Conservation (phyloP, 2,797 vertebrate genomes). For the Synanceia verrucosa region DNA sequence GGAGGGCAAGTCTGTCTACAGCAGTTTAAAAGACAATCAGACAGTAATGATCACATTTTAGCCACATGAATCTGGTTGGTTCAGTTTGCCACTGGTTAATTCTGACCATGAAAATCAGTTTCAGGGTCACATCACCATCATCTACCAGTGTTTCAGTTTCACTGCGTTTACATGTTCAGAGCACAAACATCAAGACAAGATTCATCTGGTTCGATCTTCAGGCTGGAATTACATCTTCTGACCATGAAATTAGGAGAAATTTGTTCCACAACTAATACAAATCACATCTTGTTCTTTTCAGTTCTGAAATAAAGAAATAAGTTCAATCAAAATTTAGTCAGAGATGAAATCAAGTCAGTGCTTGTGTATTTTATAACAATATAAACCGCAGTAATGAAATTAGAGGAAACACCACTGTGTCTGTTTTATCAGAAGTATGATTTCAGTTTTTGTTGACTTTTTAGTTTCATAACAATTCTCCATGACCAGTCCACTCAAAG, state of each 20-base stretch:
- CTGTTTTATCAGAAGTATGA: constrained; percentile 38
- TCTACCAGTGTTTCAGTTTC: not conserved
- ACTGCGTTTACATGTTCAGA: constrained; percentile 15
- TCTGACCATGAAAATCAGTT: not conserved
- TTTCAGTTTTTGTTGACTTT: constrained; percentile 45
- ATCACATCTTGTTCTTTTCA: constrained; percentile 35
- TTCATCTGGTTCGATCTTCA: not conserved
- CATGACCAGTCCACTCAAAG: constrained; percentile 24
- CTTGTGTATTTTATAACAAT: constrained; percentile 36
- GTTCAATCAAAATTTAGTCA: constrained; percentile 14
- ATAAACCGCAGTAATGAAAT: constrained; percentile 33
- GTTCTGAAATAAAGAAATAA: constrained; percentile 30
- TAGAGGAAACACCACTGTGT: constrained; percentile 30
- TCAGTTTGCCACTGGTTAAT: constrained; percentile 14
- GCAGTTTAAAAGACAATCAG: constrained; percentile 56
- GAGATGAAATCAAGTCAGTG: constrained; percentile 10
- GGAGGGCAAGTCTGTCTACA: constrained; percentile 58
- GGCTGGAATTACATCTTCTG: not conserved
- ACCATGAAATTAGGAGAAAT: constrained; percentile 4
- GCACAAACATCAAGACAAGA: constrained; percentile 1
- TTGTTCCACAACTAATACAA: constrained; percentile 13
- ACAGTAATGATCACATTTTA: constrained; percentile 46
- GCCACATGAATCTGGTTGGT: constrained; percentile 23
- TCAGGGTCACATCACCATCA: not conserved
- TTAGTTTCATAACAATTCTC: constrained; percentile 41